Evolutionary conservation across 1,140 invertebrate species (phyloP).

Genomic region (Achroia grisella): DNA sequence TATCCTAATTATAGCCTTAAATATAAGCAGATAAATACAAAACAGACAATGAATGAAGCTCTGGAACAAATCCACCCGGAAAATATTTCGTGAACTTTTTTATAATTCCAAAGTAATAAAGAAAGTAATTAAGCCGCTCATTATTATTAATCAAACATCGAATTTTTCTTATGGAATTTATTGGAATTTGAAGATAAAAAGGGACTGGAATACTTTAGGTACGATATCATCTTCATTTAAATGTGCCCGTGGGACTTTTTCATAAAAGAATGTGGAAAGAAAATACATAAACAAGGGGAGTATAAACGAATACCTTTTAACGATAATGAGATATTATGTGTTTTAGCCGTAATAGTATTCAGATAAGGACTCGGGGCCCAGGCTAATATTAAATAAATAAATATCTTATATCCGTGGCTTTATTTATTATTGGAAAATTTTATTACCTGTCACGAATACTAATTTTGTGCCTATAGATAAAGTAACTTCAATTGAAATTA

Average conservation of each 20-base stretch:
- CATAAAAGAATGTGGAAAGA: conserved; percentile 11
- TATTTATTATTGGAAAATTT: too few relatives aligned
- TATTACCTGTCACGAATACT: too few relatives aligned
- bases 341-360: too few relatives aligned
- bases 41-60: background rate
- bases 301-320: conserved; percentile 13
- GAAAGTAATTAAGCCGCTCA: conserved; percentile 16
- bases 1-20: too few relatives aligned
- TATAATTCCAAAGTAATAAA: conserved; percentile 10
- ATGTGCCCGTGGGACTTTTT: conserved; percentile 9
- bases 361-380: too few relatives aligned
- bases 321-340: too few relatives aligned
- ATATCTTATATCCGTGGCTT: too few relatives aligned
- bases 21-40: background rate
- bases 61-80: background rate
- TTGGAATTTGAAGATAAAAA: conserved; percentile 5
- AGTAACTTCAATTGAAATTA: too few relatives aligned
- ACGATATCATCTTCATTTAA: conserved; percentile 13
- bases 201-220: conserved; percentile 6
- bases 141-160: conserved; percentile 17
- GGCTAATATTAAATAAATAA: too few relatives aligned
- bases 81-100: conserved; percentile 2
- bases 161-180: background rate
- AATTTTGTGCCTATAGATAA: too few relatives aligned
- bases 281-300: conserved; percentile 17